A percentile compares a stretch with the other conserved stretches of the same genome.
Conservation (phyloP, 2,888 invertebrate genomes). For the Torymus auratus region DNA sequence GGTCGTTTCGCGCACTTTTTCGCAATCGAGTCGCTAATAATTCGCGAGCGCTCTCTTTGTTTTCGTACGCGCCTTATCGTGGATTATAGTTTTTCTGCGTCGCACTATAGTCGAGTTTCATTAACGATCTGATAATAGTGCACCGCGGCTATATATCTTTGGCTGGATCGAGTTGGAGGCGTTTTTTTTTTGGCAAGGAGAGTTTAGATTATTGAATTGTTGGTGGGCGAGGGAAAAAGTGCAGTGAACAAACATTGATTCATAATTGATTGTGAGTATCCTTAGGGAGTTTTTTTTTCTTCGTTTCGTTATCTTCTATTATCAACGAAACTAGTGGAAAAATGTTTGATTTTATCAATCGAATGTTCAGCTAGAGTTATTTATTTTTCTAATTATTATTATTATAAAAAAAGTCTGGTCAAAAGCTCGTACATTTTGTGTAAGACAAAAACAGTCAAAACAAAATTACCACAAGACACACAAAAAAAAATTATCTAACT, state of each 20-base stretch:
- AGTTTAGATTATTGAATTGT: not conserved
- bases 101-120: slow-evolving; percentile 6
- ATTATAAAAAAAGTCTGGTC: too few species aligned
- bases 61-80: slow-evolving; percentile 12
- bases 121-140: slow-evolving; percentile 35
- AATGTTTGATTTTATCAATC: not conserved
- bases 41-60: slow-evolving; percentile 10
- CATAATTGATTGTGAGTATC: too few species aligned
- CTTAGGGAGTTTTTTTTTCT: too few species aligned
- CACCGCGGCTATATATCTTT: not conserved
- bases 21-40: slow-evolving; percentile 15
- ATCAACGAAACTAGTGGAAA: not conserved
- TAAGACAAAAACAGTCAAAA: too few species aligned
- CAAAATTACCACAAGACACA: too few species aligned
- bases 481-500: too few species aligned
- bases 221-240: slow-evolving; percentile 3
- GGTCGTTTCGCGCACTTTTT: slow-evolving; percentile 3
- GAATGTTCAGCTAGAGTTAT: too few species aligned
- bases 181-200: too few species aligned
- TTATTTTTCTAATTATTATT: too few species aligned
- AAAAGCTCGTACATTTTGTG: too few species aligned
- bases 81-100: slow-evolving; percentile 5
- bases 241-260: not conserved
- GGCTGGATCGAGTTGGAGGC: too few species aligned
- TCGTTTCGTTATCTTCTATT: too few species aligned